Evolutionary conservation across 2,113 vertebrate species (phyloP).

Genomic region (Megaceryle torquata): DNA sequence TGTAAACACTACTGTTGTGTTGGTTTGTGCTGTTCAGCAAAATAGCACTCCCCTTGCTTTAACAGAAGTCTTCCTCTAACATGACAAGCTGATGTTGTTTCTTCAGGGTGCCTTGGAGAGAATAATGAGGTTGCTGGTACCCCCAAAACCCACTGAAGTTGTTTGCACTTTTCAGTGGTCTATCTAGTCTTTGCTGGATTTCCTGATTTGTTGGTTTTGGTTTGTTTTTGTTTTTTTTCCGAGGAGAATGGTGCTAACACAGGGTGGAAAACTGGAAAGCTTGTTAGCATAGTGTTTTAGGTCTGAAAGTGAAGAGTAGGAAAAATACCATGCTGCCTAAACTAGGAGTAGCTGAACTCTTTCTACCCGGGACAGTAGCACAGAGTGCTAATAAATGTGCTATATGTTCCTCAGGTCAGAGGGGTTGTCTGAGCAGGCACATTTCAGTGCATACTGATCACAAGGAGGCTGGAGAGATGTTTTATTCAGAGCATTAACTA

Average conservation of each 20-base stretch:
- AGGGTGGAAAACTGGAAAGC: neutral
- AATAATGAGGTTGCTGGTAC: neutral
- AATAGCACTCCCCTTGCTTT: neutral
- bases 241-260: neutral
- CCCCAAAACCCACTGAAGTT: neutral
- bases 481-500: conserved; percentile 56
- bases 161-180: neutral
- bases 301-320: neutral
- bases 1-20: conserved; percentile 37
- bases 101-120: neutral
- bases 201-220: neutral
- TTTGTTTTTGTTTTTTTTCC: neutral
- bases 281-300: neutral
- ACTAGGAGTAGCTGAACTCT: neutral
- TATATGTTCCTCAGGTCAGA: neutral
- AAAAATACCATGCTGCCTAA: neutral
- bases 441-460: neutral
- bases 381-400: neutral
- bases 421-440: neutral
- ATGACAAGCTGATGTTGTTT: neutral
- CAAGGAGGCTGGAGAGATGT: neutral
- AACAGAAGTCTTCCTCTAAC: neutral
- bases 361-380: neutral
- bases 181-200: neutral
- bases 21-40: conserved; percentile 28